Evolutionary conservation across 2,797 vertebrate genomes (phyloP).

Genomic region (Peromyscus nudipes): DNA sequence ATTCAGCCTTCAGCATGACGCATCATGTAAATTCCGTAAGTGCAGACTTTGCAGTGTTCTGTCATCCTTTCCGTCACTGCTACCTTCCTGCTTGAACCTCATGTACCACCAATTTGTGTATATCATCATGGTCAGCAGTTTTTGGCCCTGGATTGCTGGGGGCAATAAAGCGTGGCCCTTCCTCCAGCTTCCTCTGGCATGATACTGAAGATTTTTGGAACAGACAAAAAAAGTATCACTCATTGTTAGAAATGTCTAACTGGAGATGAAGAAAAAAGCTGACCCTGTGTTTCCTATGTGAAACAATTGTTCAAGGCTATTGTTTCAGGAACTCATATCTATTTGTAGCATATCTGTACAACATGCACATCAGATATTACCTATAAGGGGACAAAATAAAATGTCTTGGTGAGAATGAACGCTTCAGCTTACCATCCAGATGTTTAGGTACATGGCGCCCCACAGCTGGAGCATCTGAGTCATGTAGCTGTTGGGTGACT

Average conservation of each 20-base stretch:
- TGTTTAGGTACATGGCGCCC: conserved; percentile 49
- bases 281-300: not conserved
- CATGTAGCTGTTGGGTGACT: conserved; percentile 62
- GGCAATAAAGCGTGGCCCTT: rapidly evolving
- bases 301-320: conserved; percentile 2
- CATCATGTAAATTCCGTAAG: no score
- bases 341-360: not conserved
- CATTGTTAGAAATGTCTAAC: not conserved
- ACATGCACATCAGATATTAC: conserved; percentile 16
- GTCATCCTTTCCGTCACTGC: not conserved
- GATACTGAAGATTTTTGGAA: not conserved
- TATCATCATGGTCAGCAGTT: not conserved
- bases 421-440: conserved; percentile 64
- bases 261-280: not conserved
- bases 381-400: conserved; percentile 53
- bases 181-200: not conserved
- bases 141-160: not conserved
- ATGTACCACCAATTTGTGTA: not conserved
- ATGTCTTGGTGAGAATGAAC: conserved; percentile 69
- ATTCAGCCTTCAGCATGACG: not conserved
- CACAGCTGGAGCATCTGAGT: conserved; percentile 65
- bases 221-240: not conserved
- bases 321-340: not conserved
- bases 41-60: not conserved
- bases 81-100: not conserved